These are phyloP conservation scores for Coboldia fuscipes DNA, from an alignment of 1,140 invertebrate species.

Conservation along the genomic window DNA sequence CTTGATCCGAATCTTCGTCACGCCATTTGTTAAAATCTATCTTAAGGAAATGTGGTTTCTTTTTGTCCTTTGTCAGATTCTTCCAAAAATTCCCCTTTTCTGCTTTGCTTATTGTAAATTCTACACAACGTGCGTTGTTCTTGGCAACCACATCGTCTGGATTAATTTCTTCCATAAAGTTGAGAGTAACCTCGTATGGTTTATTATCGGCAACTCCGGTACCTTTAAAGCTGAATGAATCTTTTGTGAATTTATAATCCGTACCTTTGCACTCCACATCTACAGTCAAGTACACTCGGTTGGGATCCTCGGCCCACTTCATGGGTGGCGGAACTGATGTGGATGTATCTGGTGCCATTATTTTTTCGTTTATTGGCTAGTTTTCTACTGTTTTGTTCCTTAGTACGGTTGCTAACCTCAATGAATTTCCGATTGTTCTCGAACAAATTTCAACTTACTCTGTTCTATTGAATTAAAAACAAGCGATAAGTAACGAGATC, in stretches of 20 bases:
- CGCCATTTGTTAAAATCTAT: slow-evolving; percentile 94
- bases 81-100: slow-evolving; percentile 61
- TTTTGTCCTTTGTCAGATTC: slow-evolving; percentile 62
- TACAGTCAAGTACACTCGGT: slow-evolving; percentile 64
- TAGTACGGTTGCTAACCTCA: too few species aligned
- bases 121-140: slow-evolving; percentile 51
- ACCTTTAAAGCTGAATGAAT: slow-evolving; percentile 66
- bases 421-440: too few species aligned
- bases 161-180: slow-evolving; percentile 62
- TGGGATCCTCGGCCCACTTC: slow-evolving; percentile 76
- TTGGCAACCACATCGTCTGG: slow-evolving; percentile 47
- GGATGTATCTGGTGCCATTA: too few species aligned
- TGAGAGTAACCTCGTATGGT: slow-evolving; percentile 63
- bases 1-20: slow-evolving; percentile 71
- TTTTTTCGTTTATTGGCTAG: too few species aligned
- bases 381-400: too few species aligned
- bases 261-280: slow-evolving; percentile 78
- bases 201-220: slow-evolving; percentile 68
- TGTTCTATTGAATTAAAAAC: too few species aligned
- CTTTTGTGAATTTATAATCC: slow-evolving; percentile 52
- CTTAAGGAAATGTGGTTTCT: slow-evolving; percentile 89
- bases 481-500: too few species aligned
- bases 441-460: too few species aligned
- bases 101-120: slow-evolving; percentile 39
- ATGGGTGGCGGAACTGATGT: slow-evolving; percentile 61